A percentile compares a stretch with the other conserved stretches of the same genome.
Evolutionary conservation across 2,888 invertebrate species (phyloP).

Genomic region (Parnassius glacialis): DNA sequence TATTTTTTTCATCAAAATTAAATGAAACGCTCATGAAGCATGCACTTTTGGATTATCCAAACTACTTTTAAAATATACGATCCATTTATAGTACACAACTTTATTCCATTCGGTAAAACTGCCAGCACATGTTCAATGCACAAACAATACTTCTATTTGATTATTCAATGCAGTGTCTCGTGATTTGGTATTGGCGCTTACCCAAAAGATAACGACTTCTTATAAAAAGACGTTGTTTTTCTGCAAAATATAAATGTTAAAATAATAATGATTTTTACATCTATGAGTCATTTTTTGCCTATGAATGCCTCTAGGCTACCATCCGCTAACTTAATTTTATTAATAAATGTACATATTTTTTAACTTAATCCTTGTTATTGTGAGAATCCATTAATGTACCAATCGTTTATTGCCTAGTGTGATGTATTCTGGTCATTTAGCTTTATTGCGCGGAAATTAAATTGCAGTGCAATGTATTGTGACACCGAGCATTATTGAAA

Average conservation of each 20-base stretch:
- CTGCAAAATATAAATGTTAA: too few relatives aligned
- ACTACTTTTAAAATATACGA: too few relatives aligned
- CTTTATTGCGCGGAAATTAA: conserved; percentile 11
- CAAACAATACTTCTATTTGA: conserved; percentile 22
- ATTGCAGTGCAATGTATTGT: conserved; percentile 7
- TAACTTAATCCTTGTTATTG: not conserved
- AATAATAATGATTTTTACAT: too few relatives aligned
- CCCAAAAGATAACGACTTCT: conserved; percentile 23
- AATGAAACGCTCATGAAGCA: too few relatives aligned
- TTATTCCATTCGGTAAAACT: conserved; percentile 1
- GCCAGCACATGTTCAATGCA: conserved; percentile 4
- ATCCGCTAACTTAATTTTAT: too few relatives aligned
- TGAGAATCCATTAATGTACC: conserved; percentile 6
- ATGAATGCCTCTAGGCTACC: too few relatives aligned
- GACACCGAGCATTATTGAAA: not conserved
- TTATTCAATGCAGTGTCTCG: conserved; percentile 22
- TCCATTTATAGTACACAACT: not conserved
- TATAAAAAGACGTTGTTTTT: not conserved
- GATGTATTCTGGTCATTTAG: conserved; percentile 9
- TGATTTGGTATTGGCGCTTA: conserved; percentile 22
- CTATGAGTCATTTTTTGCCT: too few relatives aligned
- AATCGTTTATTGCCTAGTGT: conserved; percentile 8
- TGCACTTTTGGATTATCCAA: too few relatives aligned
- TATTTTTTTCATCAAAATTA: too few relatives aligned
- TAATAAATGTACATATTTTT: too few relatives aligned